Evolutionary conservation across 2,888 invertebrate genomes (phyloP), one percentile per base, ranked within the genome.

Genomic region (Drosophila bunnanda): DNA sequence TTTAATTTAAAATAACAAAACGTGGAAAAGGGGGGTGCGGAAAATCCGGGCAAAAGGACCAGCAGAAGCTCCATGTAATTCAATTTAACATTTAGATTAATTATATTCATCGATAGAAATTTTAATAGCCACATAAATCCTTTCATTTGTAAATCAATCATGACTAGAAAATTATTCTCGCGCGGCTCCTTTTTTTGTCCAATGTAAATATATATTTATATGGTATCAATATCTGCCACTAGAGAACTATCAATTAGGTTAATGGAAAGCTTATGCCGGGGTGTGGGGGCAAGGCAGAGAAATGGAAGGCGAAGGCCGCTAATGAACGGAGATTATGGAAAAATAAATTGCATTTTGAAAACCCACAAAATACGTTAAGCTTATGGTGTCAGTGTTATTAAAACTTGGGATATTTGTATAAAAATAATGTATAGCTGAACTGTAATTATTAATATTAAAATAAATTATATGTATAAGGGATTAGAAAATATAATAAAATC

Each of bases 11-110:
- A 86, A 85, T 76, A 79, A 80, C 75, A 85, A 79, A 82, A 65
- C 50, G 22, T 9, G 25, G 25, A 25, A 25, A 36, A 13, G 34
- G 17, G 5, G 44, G 8, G 25, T 7, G 22, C 13, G 17, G 13
- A 43, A 34, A 62, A 30, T 50, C 50, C 59, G 57, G n/a, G 52
- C 46, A 32, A 44, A 48, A 48, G 68, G 71, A 58, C 55, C 59
- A 44, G 65, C 60, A 43, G 52, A 50, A 57, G 64, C 54, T 80
- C 75, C 75, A 60, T 55, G 82, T 79, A 76, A 83, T 83, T 83
- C 75, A 79, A 87, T 83, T 83, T 84, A 79, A 84, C 79, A 87
- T 87, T 87, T 84, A 82, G 82, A 87, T 83, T 84, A 87, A 83
- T 87, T 85, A 88, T 82, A 68, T 83, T 82, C 82, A 79, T 79